Evolutionary conservation across 2,888 invertebrate species (phyloP).

Genomic region (Uropetala carovei): DNA sequence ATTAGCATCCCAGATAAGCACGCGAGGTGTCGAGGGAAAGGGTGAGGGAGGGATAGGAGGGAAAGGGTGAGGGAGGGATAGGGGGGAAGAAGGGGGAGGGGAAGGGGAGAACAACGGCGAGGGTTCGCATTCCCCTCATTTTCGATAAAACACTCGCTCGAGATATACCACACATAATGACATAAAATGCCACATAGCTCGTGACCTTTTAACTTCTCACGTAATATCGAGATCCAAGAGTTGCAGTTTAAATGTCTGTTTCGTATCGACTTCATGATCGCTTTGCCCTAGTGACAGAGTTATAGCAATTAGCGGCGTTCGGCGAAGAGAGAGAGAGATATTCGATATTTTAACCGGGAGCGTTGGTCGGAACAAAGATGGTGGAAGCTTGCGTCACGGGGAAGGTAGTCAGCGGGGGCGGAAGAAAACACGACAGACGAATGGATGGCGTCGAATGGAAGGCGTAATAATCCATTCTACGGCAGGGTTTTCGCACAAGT

Average conservation of each 20-base stretch:
- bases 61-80: not conserved
- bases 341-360: not conserved
- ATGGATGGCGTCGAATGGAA: not conserved
- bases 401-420: not conserved
- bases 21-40: conserved; percentile 47
- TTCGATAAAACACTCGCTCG: not conserved
- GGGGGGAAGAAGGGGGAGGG: not conserved
- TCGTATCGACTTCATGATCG: not conserved
- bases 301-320: not conserved
- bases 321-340: not conserved
- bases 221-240: not conserved
- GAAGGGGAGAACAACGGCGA: not conserved
- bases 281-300: conserved; percentile 1
- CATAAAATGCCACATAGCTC: not conserved
- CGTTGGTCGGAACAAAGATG: conserved; percentile 13
- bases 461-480: not conserved
- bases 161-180: not conserved
- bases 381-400: not conserved
- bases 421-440: not conserved
- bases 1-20: conserved; percentile 62
- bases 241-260: not conserved
- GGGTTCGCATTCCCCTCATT: not conserved
- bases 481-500: not conserved
- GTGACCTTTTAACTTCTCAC: conserved; percentile 12
- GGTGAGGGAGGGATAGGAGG: not conserved